phyloP scores from a whole-genome alignment of 2,888 invertebrate species.

The Drosophila greeni region DNA sequence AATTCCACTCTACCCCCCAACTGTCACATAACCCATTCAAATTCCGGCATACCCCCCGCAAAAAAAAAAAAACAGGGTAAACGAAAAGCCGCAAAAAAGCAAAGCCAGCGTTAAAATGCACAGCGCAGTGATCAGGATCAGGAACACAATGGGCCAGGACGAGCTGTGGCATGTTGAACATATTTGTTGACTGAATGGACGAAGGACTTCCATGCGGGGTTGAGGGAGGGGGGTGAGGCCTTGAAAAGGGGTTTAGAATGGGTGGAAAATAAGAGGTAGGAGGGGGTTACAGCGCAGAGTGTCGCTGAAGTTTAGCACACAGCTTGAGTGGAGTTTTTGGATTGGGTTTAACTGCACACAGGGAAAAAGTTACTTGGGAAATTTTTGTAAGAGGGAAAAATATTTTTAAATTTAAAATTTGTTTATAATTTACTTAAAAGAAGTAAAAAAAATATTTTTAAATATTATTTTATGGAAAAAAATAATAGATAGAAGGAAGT shows the following conservation, averaged over 20 bases:
- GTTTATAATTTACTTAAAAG: not conserved
- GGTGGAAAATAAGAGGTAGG: not conserved
- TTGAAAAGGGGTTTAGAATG: not conserved
- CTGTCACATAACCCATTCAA: constrained; percentile 28
- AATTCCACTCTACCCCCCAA: constrained; percentile 21
- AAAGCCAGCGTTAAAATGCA: constrained; percentile 68
- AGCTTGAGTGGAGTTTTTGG: constrained; percentile 56
- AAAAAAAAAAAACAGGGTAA: constrained; percentile 22
- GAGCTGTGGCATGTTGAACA: constrained; percentile 70
- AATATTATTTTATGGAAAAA: no score
- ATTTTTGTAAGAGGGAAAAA: not conserved
- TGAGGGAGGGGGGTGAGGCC: no score
- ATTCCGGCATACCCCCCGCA: constrained; percentile 18
- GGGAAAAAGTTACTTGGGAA: not conserved
- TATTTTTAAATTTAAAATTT: no score
- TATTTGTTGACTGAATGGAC: constrained; percentile 62
- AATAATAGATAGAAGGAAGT: no score
- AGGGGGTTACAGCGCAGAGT: constrained; percentile 44
- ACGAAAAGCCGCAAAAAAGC: constrained; percentile 49
- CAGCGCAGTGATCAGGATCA: constrained; percentile 70
- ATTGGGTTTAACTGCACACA: constrained; percentile 24
- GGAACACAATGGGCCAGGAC: constrained; percentile 60
- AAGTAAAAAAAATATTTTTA: no score
- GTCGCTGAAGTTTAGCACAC: constrained; percentile 67
- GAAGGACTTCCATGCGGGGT: not conserved